Base-by-base conservation (phyloP, 2,113 vertebrate genomes). In the Ancistrus triradiatus region DNA sequence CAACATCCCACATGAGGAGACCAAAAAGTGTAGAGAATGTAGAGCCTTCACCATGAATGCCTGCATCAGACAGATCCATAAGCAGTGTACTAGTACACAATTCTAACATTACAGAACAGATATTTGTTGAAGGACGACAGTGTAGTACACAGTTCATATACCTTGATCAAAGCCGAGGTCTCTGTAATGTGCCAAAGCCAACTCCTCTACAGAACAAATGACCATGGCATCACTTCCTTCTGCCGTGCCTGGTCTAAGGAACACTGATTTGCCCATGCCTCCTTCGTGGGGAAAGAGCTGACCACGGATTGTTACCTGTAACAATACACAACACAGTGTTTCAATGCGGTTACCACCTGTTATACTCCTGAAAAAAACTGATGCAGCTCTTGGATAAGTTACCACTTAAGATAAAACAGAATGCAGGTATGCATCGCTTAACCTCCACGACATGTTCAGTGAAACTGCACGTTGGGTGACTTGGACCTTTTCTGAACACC, bases 11-110 rank as follows among this genome's bases (percentile, higher is more conserved):
- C 56, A 97, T 80, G 0, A 99, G 87, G 65, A 98, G 90, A 4
- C 88, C 90, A 62, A 84, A 95, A 11, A 99, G 74, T 0, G 91
- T 92, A 46, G 89, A 88, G 66, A 98, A 99, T 0, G 95, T 98
- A 2, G 93, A 92, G 1, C 95, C 95, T 77, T 99, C 96, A 6
- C 96, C 96, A 1, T 99, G 95, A 72, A 99, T 94, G 35, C 95
- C 96, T 99, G n/a, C 43, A 50, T 10, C 13, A 60, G 60, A 58
- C 40, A 21, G 17, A 55, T 22, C 3, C 7, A 17, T 37, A 18
- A 58, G 11, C 15, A 38, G 25, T 35, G n/a, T 25, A 22, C 24
- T 40, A 0, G 56, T 44, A 17, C 50, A 66, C 17, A 62, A n/a
- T n/a, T n/a, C n/a, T n/a, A n/a, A n/a, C n/a, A n/a, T n/a, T n/a